Conservation (phyloP, 2,888 invertebrate species). For the Creontiades dilutus region DNA sequence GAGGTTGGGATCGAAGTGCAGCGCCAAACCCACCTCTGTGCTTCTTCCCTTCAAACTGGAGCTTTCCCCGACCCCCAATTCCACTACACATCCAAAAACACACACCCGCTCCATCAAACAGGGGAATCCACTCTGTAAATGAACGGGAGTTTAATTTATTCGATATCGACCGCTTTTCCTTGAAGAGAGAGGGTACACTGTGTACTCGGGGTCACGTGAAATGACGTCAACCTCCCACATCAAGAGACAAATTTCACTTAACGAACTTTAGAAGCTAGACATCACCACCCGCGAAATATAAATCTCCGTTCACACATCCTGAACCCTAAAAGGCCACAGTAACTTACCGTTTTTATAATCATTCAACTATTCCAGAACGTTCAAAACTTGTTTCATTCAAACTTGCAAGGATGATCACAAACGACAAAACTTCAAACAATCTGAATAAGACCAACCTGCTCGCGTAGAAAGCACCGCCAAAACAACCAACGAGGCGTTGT, state of each 20-base stretch:
- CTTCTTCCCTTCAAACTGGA: slow-evolving; percentile 7
- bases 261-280: neutral
- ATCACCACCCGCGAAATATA: neutral
- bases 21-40: neutral
- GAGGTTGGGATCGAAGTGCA: slow-evolving; percentile 19
- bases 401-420: too few relatives aligned
- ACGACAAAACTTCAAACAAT: too few relatives aligned
- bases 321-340: too few relatives aligned
- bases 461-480: neutral
- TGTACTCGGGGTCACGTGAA: slow-evolving; percentile 23
- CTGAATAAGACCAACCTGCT: slow-evolving; percentile 9
- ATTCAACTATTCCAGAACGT: too few relatives aligned
- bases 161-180: slow-evolving; percentile 60
- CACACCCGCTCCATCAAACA: slow-evolving; percentile 58
- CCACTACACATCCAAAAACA: slow-evolving; percentile 23
- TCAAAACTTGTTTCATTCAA: too few relatives aligned
- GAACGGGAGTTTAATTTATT: slow-evolving; percentile 65
- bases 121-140: slow-evolving; percentile 65
- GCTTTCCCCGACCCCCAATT: neutral
- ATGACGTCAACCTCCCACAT: neutral
- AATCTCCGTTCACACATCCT: neutral
- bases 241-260: neutral
- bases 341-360: too few relatives aligned
- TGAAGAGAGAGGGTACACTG: neutral
- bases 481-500: slow-evolving; percentile 15